Conservation (phyloP, 2,113 vertebrate genomes). For the Hyperopisus bebe region DNA sequence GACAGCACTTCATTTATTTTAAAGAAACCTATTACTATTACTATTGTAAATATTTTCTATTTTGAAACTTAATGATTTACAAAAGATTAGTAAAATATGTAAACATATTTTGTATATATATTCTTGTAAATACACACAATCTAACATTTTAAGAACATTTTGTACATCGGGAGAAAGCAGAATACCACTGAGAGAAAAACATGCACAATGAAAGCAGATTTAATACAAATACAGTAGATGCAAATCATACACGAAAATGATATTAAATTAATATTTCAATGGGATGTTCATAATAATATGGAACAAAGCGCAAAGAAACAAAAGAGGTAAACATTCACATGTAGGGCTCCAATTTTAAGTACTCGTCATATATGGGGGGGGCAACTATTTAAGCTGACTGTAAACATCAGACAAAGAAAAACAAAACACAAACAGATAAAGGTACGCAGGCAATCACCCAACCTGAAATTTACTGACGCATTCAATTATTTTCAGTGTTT, state of each 20-base stretch:
- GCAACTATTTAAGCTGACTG: conserved; percentile 19
- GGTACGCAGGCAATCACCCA: neutral
- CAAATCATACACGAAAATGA: conserved; percentile 27
- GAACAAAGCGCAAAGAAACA: conserved; percentile 39
- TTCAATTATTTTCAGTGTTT: neutral
- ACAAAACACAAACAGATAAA: conserved; percentile 14
- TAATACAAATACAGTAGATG: conserved; percentile 16
- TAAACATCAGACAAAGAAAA: conserved; percentile 28
- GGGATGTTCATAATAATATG: conserved; percentile 38
- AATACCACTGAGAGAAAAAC: conserved; percentile 18
- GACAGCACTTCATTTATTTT: conserved; percentile 55
- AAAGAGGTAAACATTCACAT: conserved; percentile 45
- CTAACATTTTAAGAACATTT: conserved; percentile 28
- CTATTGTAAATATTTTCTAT: conserved; percentile 54
- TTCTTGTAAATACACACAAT: conserved; percentile 45
- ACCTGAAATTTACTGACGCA: neutral
- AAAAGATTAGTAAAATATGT: conserved; percentile 61
- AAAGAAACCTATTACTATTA: conserved; percentile 64
- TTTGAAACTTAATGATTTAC: conserved; percentile 62
- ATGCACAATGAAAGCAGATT: conserved; percentile 24
- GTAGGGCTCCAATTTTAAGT: conserved; percentile 30
- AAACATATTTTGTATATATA: conserved; percentile 52
- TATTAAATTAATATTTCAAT: conserved; percentile 37
- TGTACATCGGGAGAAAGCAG: conserved; percentile 29
- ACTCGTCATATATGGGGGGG: conserved; percentile 3